phyloP scores from a whole-genome alignment of 2,888 invertebrate genomes.

The Acrobasis consociella region DNA sequence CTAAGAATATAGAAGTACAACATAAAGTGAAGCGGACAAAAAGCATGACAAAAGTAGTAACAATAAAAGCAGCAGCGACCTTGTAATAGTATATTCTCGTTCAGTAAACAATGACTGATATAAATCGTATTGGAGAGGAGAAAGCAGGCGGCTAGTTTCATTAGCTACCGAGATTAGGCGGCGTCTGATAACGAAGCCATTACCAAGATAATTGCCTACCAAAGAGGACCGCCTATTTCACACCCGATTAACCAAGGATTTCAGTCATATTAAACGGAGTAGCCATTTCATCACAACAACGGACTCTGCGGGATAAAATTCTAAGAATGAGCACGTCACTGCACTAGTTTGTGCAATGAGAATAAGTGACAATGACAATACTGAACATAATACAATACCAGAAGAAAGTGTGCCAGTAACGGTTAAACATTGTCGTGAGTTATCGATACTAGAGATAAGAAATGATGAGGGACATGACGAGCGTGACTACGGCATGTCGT shows the following conservation, averaged over 20 bases:
- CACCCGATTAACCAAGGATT: conserved; percentile 32
- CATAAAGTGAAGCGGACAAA: conserved; percentile 23
- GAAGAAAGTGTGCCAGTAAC: conserved; percentile 45
- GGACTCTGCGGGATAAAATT: background rate
- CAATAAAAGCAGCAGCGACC: conserved; percentile 26
- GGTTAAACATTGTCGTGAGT: conserved; percentile 41
- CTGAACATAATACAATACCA: conserved; percentile 27
- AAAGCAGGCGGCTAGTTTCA: conserved; percentile 55
- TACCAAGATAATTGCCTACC: conserved; percentile 64
- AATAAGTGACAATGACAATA: conserved; percentile 17
- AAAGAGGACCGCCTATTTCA: conserved; percentile 50
- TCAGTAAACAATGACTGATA: conserved; percentile 40
- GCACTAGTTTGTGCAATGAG: conserved; percentile 25
- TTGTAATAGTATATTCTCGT: conserved; percentile 35
- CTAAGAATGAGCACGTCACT: background rate
- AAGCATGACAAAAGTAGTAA: conserved; percentile 29
- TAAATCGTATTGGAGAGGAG: conserved; percentile 43
- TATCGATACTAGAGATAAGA: conserved; percentile 41
- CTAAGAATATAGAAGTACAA: conserved; percentile 17
- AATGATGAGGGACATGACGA: conserved; percentile 25
- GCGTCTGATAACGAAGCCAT: conserved; percentile 69
- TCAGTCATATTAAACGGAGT: background rate
- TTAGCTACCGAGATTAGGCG: conserved; percentile 60
- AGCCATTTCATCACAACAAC: background rate
- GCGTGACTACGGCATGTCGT: conserved; percentile 27